Base-by-base conservation (phyloP, 1,140 invertebrate genomes). In the Centruroides sculpturatus region DNA sequence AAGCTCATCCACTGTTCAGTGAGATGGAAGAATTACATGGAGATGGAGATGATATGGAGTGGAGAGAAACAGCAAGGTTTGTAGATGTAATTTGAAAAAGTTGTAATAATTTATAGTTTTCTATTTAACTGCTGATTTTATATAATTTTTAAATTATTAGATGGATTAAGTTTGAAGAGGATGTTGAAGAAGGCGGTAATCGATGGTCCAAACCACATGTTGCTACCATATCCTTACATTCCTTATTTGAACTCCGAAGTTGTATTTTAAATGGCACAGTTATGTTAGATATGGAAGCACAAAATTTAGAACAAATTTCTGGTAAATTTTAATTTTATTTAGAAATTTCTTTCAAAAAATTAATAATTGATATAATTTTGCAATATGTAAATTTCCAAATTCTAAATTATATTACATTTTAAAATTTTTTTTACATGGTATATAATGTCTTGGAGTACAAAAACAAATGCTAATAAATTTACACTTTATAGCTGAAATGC, bases 1-100 rank as follows among this genome's bases (percentile, higher is more conserved):
- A 72, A 61, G 66, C 69, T 23, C 77, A 78, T 66, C 77, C 77
- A 41, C 64, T 78, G n/a, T 98, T 98, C 77, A 94, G 90, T 69
- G 87, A 94, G 75, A 92, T 97, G 89, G 86, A 83, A 47, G 84
- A 77, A 83, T 80, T 97, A 62, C 72, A 71, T 66, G 86, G 89
- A 50, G 88, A 89, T 59, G 88, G 89, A 59, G 87, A 92, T 67
- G 82, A 77, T 60, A 67, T 90, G 73, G 87, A 93, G 78, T 96
- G 92, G 92, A 93, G 92, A 73, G 92, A 96, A 77, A 95, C 92
- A n/a, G 92, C 92, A 23, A 82, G 93, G 84, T 84, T 73, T 67
- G 67, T 53, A 53, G 8, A 36, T 53, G 23, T 53, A 6, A 36
- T 53, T 36, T 36, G 35, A 23, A 34, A 51, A 34, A n/a, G 49